Evolutionary conservation across 2,113 vertebrate genomes (phyloP).

Genomic region (Circaetus cinerascens): DNA sequence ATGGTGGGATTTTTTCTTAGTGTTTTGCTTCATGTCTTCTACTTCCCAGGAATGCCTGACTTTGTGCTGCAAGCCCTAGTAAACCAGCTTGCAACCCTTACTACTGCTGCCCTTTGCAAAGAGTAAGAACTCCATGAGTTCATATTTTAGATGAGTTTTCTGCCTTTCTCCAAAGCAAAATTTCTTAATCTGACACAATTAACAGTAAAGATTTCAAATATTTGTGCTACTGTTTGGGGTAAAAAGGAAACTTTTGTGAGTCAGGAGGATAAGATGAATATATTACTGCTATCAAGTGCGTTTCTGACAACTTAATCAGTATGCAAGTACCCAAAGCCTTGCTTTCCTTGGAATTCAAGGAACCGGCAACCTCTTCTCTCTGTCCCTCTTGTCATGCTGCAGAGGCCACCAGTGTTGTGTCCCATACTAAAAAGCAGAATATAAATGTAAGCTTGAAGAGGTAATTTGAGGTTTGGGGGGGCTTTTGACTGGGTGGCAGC

Average conservation of each 20-base stretch:
- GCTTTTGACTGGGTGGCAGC: slow-evolving; percentile 42
- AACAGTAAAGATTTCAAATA: background rate
- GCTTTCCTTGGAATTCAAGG: background rate
- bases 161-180: background rate
- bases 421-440: background rate
- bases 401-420: background rate
- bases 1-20: background rate
- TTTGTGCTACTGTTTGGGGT: background rate
- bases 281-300: background rate
- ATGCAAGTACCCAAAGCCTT: background rate
- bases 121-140: background rate
- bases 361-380: background rate
- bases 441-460: slow-evolving; percentile 1
- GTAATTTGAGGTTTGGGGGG: slow-evolving; percentile 15
- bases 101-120: background rate
- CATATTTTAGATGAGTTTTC: background rate
- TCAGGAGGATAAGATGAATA: background rate
- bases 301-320: background rate
- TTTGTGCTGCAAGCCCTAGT: background rate
- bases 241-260: background rate
- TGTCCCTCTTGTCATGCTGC: background rate
- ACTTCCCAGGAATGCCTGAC: background rate
- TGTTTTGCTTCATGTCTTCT: background rate
- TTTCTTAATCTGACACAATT: background rate
- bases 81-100: background rate